Conservation (phyloP, 2,888 invertebrate species). For the Ferrisia virgata region DNA sequence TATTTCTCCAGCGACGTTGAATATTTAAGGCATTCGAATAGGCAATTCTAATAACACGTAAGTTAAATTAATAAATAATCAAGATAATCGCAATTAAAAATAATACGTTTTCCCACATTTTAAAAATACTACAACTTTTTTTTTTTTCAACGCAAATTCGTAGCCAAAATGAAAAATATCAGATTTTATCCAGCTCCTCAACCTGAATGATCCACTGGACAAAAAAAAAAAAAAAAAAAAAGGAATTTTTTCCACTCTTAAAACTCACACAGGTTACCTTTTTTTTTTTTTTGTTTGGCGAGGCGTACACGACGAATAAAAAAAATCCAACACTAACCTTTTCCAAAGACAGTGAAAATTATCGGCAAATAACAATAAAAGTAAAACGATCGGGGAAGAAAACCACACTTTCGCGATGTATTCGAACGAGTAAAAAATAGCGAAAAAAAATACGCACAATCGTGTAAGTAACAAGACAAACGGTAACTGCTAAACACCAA, state of each 20-base stretch:
- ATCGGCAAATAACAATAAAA: not conserved
- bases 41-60: not conserved
- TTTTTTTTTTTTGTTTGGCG: too few relatives aligned
- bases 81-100: too few relatives aligned
- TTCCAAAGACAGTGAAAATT: not conserved
- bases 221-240: too few relatives aligned
- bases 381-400: not conserved
- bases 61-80: too few relatives aligned
- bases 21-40: not conserved
- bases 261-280: too few relatives aligned
- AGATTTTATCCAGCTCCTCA: too few relatives aligned
- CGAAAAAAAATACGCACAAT: not conserved
- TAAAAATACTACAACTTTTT: too few relatives aligned
- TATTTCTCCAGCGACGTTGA: not conserved
- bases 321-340: not conserved
- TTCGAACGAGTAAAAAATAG: not conserved
- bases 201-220: too few relatives aligned
- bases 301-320: not conserved
- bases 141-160: too few relatives aligned
- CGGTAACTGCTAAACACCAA: not conserved
- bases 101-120: too few relatives aligned
- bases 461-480: not conserved
- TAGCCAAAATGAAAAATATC: too few relatives aligned
- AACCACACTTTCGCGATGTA: not conserved
- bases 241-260: too few relatives aligned